These are phyloP conservation scores for Entomyzon cyanotis DNA, from an alignment of 2,113 vertebrate genomes.

Conservation along the genomic window DNA sequence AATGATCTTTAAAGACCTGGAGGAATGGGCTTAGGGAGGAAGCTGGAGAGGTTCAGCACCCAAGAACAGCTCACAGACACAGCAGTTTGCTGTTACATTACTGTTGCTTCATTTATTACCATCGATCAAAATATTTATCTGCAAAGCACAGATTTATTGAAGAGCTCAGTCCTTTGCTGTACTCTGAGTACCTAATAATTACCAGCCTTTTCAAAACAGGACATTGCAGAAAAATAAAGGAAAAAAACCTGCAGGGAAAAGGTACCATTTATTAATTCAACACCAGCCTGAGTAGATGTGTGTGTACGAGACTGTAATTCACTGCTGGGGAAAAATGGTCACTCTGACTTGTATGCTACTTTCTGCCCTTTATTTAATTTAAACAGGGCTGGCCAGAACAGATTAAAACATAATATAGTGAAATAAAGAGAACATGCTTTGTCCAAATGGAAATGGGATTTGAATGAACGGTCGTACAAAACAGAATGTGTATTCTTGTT, in stretches of 20 bases:
- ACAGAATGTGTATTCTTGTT: not conserved
- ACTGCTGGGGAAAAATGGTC: not conserved
- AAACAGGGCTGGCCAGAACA: not conserved
- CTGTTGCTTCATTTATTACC: not conserved
- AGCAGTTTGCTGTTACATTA: not conserved
- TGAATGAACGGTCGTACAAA: not conserved
- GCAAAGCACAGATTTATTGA: not conserved
- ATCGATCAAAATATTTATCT: not conserved
- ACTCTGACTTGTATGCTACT: not conserved
- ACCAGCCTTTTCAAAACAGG: not conserved
- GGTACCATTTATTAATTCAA: not conserved
- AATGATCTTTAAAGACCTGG: not conserved
- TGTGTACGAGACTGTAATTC: not conserved
- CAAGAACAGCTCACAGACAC: not conserved
- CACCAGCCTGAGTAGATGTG: not conserved
- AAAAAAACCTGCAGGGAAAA: not conserved
- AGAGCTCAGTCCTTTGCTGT: not conserved
- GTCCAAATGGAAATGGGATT: not conserved
- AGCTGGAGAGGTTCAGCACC: not conserved
- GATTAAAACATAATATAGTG: not conserved
- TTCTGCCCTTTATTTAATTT: not conserved
- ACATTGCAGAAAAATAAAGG: not conserved
- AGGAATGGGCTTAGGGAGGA: not conserved
- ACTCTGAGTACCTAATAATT: not conserved
- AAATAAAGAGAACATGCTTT: not conserved